Conservation (phyloP, 2,888 invertebrate species). For the Malthinus seriepunctatus region DNA sequence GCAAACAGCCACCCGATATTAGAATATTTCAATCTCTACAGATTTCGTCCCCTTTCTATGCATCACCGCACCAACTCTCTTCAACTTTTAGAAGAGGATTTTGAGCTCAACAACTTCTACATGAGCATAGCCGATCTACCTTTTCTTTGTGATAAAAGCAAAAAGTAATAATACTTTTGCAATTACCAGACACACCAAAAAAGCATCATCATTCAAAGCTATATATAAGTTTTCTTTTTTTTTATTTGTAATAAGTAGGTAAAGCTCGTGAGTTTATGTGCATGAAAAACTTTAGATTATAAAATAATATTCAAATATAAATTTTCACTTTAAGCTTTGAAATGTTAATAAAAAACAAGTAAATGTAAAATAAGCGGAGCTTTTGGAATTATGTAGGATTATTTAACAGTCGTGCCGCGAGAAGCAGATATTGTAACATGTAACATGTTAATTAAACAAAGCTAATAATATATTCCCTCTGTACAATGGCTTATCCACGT, state of each 20-base stretch:
- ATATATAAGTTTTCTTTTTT: neutral
- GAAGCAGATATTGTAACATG: conserved; percentile 5
- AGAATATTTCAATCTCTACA: conserved; percentile 55
- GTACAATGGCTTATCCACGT: conserved; percentile 11
- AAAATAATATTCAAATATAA: neutral
- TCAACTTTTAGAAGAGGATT: conserved; percentile 29
- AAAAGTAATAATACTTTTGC: conserved; percentile 17
- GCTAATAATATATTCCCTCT: conserved; percentile 12
- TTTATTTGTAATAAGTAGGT: neutral
- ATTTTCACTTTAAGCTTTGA: neutral
- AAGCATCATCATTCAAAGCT: neutral
- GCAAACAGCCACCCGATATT: conserved; percentile 48
- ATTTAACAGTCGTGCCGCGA: neutral
- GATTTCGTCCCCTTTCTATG: conserved; percentile 43
- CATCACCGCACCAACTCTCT: conserved; percentile 35
- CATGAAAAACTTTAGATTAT: neutral
- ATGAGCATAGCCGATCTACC: conserved; percentile 16
- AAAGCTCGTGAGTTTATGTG: neutral
- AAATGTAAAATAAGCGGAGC: neutral
- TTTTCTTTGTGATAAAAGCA: conserved; percentile 18
- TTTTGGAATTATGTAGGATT: neutral
- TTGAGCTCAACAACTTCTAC: conserved; percentile 22
- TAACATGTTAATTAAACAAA: conserved; percentile 19
- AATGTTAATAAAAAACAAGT: neutral
- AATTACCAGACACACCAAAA: conserved; percentile 14